A percentile compares a stretch with the other conserved stretches of the same genome.
Evolutionary conservation across 2,113 vertebrate species (phyloP).

Genomic region (Brachypodius melanocephalos): DNA sequence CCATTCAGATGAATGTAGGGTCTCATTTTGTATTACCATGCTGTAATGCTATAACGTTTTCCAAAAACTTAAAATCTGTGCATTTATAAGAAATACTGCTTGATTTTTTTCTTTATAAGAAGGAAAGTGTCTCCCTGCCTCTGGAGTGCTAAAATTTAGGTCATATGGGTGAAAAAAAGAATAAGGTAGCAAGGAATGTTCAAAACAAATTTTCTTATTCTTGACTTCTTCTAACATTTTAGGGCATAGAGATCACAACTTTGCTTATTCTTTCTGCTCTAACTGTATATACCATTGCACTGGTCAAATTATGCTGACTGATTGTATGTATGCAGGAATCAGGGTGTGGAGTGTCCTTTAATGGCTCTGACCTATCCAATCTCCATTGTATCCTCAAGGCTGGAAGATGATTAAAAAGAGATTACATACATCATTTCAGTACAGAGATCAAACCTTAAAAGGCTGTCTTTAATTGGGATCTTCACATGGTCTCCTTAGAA

Average conservation of each 20-base stretch:
- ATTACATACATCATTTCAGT: neutral
- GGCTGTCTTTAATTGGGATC: neutral
- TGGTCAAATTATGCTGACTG: neutral
- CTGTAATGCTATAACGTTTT: neutral
- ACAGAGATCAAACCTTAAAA: neutral
- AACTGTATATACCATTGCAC: neutral
- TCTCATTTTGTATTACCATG: neutral
- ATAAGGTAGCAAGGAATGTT: neutral
- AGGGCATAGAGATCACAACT: neutral
- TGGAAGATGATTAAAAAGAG: neutral
- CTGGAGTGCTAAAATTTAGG: neutral
- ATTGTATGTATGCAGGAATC: neutral
- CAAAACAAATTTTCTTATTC: neutral
- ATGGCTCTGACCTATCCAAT: neutral
- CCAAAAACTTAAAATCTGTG: rapidly evolving
- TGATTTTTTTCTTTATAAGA: neutral
- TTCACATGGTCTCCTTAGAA: neutral
- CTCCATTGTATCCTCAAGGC: neutral
- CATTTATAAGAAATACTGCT: neutral
- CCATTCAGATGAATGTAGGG: neutral
- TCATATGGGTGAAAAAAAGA: neutral
- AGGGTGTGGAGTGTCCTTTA: neutral
- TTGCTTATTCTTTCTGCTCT: neutral
- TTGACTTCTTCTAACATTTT: neutral
- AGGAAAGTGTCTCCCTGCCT: neutral